phyloP scores from a whole-genome alignment of 2,888 invertebrate species.

The Petrophora chlorosata region DNA sequence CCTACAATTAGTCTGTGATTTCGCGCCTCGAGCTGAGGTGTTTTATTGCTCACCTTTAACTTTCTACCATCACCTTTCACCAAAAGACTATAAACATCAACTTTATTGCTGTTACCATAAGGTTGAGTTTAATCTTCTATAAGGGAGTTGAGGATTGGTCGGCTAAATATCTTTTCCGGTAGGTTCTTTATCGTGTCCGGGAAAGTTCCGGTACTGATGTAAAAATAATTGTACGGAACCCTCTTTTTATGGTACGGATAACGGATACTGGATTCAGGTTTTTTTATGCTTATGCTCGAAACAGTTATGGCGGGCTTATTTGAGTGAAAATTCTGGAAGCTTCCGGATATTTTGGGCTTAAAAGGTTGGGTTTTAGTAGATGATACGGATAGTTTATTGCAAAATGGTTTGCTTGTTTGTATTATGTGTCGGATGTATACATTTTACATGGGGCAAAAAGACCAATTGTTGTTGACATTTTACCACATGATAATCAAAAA shows the following conservation, averaged over 20 bases:
- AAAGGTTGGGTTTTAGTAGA: slow-evolving; percentile 5
- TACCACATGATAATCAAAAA: too few relatives aligned
- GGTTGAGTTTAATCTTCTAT: slow-evolving; percentile 19
- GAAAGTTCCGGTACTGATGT: slow-evolving; percentile 63
- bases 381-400: slow-evolving; percentile 4
- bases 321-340: slow-evolving; percentile 22
- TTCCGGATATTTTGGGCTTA: slow-evolving; percentile 15
- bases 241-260: slow-evolving; percentile 54
- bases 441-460: too few relatives aligned
- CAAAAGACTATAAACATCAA: not conserved
- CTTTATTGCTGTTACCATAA: slow-evolving; percentile 20
- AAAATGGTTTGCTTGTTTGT: too few relatives aligned
- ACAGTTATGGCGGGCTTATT: slow-evolving; percentile 41
- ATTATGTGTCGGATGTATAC: too few relatives aligned
- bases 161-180: slow-evolving; percentile 62
- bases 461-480: too few relatives aligned
- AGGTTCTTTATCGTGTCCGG: slow-evolving; percentile 64
- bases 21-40: slow-evolving; percentile 62
- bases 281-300: slow-evolving; percentile 45
- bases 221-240: slow-evolving; percentile 63
- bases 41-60: slow-evolving; percentile 61
- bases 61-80: slow-evolving; percentile 35
- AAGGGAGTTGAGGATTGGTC: slow-evolving; percentile 33
- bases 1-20: slow-evolving; percentile 68
- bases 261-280: slow-evolving; percentile 48